Base-by-base conservation (phyloP, 2,888 invertebrate genomes). In the Drosophila buzzatii region DNA sequence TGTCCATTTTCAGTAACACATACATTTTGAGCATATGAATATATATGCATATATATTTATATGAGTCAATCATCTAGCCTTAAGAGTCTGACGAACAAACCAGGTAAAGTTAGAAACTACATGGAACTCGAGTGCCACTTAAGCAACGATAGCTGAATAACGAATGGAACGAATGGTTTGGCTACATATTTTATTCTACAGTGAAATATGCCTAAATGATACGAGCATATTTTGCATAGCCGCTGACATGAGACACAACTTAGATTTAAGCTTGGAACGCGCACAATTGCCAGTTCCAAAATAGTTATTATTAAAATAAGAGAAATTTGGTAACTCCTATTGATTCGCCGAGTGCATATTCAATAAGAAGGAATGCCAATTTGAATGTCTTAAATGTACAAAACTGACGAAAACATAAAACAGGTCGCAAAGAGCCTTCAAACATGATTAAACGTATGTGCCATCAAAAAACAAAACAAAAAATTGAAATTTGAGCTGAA, bases 61-160 rank as follows among this genome's bases (percentile, higher is more conserved):
- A 31, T 20, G 47, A 39, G 62, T 55, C 57, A 65, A 61, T 69
- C 42, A 47, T 47, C 33, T 74, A 81, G 82, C 55, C 61, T 74
- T 82, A 84, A 87, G 87, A 79, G 55, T 60, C 60, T 44, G 65
- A 74, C 64, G 55, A 74, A 55, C 9, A 52, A 61, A 47, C 52
- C 57, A 57, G 59, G 35, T 42, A 49, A 69, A 56, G 27, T 55
- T 51, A 59, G 42, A 68, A 69, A 70, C 64, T 60, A 83, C 72
- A 70, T 73, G 89, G 70, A 85, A 85, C 81, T 85, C 55, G 71
- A 79, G 85, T 85, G 85, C 85, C 89, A 85, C 89, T 70, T 52
- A 73, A 83, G 83, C 82, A 85, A 85, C 85, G 84, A 88, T 71
- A 73, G 84, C 88, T 85, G 82, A 87, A 82, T 74, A 68, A 80